These are phyloP conservation scores for Hyla sarda DNA, from an alignment of 2,113 vertebrate species.

Conservation along the genomic window DNA sequence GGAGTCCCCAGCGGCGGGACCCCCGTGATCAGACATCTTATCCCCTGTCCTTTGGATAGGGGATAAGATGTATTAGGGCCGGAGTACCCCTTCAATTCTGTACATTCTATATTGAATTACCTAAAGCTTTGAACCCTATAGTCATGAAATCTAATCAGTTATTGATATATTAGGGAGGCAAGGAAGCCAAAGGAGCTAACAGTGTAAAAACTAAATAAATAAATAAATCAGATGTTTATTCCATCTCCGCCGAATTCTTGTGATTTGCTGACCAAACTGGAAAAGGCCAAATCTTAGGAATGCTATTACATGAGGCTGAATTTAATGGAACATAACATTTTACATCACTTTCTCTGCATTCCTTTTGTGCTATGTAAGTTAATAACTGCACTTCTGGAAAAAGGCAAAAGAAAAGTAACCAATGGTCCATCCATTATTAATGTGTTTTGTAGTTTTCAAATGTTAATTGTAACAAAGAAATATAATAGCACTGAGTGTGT, in stretches of 20 bases:
- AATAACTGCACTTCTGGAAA: not conserved
- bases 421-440: conserved; percentile 44
- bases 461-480: conserved; percentile 56
- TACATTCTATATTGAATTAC: too few relatives aligned
- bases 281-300: not conserved
- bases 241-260: not conserved
- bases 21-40: too few relatives aligned
- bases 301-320: not conserved
- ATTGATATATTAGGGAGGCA: too few relatives aligned
- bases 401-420: conserved; percentile 17
- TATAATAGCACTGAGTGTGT: conserved; percentile 49
- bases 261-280: not conserved
- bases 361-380: conserved; percentile 1
- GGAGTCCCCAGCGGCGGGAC: too few relatives aligned
- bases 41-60: too few relatives aligned
- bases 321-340: conserved; percentile 1
- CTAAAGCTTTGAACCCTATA: too few relatives aligned
- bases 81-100: too few relatives aligned
- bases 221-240: not conserved
- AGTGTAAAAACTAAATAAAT: not conserved
- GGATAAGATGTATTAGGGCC: too few relatives aligned
- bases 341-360: not conserved
- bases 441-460: conserved; percentile 50
- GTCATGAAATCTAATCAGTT: too few relatives aligned
- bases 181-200: too few relatives aligned